A percentile compares a stretch with the other conserved stretches of the same genome.
Conservation (phyloP, 2,888 invertebrate genomes). For the Acleris sparsana region DNA sequence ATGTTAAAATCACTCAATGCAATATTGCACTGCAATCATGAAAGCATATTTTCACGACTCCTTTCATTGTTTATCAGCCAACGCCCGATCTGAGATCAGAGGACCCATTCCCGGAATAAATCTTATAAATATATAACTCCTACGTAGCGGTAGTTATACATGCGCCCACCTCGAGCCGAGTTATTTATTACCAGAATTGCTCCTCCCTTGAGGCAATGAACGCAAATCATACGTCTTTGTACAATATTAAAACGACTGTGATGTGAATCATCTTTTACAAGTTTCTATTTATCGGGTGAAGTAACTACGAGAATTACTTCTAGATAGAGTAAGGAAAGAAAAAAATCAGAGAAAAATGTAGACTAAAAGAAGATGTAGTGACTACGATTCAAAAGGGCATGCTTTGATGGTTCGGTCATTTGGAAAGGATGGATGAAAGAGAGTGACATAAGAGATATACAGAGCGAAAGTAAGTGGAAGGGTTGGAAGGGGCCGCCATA, state of each 20-base stretch:
- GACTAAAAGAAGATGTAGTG: too few species aligned
- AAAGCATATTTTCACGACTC: neutral
- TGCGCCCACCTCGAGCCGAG: constrained; percentile 45
- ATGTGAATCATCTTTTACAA: constrained; percentile 4
- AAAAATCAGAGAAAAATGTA: too few species aligned
- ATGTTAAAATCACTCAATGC: neutral
- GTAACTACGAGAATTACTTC: too few species aligned
- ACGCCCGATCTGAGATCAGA: neutral
- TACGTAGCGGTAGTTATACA: neutral
- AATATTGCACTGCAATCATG: neutral
- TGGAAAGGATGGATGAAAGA: too few species aligned
- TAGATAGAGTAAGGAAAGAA: too few species aligned
- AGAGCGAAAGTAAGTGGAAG: too few species aligned
- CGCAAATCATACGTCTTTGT: constrained; percentile 31
- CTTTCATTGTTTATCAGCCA: constrained; percentile 1
- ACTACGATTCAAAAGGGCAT: too few species aligned
- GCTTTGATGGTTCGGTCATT: too few species aligned
- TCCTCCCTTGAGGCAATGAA: constrained; percentile 43
- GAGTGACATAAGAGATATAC: too few species aligned
- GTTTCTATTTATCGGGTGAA: neutral
- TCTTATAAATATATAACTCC: constrained; percentile 21
- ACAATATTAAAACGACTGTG: constrained; percentile 24
- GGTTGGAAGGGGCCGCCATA: too few species aligned
- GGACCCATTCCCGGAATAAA: constrained; percentile 35
- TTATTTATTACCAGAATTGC: constrained; percentile 57